phyloP scores from a whole-genome alignment of 1,140 invertebrate genomes.

The Arion vulgaris region DNA sequence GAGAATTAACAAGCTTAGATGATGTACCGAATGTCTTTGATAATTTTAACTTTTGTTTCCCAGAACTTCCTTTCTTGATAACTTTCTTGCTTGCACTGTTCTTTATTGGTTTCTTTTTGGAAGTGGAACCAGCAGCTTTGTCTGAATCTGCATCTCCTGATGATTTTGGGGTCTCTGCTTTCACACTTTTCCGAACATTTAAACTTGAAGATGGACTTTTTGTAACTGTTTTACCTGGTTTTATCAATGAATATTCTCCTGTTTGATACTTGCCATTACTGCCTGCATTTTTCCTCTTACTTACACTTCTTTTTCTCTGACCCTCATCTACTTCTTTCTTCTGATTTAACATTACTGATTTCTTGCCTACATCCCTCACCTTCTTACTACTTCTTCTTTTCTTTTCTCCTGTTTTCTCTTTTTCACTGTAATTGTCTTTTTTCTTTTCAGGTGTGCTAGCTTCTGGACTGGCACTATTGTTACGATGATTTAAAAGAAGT shows the following conservation, averaged over 20 bases:
- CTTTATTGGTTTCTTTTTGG: constrained; percentile 6
- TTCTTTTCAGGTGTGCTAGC: not conserved
- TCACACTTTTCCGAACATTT: not conserved
- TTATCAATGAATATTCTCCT: constrained; percentile 25
- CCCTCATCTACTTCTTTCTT: not conserved
- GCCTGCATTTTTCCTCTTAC: constrained; percentile 38
- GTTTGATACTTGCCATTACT: constrained; percentile 37
- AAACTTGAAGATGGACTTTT: not conserved
- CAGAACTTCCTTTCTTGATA: not conserved
- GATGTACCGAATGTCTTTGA: constrained; percentile 29
- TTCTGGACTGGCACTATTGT: not conserved
- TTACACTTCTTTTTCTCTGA: constrained; percentile 7
- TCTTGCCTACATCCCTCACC: not conserved
- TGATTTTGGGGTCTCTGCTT: constrained; percentile 1
- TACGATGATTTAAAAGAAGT: constrained; percentile 60
- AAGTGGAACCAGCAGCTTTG: not conserved
- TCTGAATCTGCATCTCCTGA: not conserved
- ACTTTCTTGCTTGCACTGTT: not conserved
- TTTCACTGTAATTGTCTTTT: not conserved
- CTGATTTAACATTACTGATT: not conserved
- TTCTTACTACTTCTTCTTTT: constrained; percentile 20
- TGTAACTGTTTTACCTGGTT: not conserved
- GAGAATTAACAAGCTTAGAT: not conserved
- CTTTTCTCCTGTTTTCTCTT: not conserved
- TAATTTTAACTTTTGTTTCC: constrained; percentile 30